Evolutionary conservation across 1,140 invertebrate genomes (phyloP).

Genomic region (Vanessa atalanta): DNA sequence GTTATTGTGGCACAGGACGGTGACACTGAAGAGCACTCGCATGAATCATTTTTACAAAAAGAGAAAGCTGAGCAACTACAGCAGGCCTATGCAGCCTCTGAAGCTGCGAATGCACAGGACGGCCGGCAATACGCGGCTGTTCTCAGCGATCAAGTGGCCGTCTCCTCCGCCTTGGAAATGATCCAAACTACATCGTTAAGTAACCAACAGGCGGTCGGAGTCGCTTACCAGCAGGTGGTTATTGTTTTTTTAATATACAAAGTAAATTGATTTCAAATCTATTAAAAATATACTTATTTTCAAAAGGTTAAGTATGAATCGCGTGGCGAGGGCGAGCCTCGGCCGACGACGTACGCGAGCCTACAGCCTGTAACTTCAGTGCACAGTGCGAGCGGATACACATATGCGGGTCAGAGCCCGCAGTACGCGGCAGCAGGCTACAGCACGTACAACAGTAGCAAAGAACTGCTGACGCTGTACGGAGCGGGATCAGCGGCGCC

Average conservation of each 20-base stretch:
- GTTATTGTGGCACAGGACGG: slow-evolving; percentile 62
- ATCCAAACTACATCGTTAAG: slow-evolving; percentile 69
- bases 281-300: not conserved
- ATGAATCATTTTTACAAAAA: slow-evolving; percentile 59
- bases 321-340: slow-evolving; percentile 62
- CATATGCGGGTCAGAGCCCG: slow-evolving; percentile 62
- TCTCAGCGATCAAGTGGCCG: slow-evolving; percentile 58
- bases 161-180: slow-evolving; percentile 69
- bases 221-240: slow-evolving; percentile 66
- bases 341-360: slow-evolving; percentile 73
- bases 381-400: slow-evolving; percentile 52
- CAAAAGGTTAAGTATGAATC: slow-evolving; percentile 71
- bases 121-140: slow-evolving; percentile 60
- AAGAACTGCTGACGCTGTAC: slow-evolving; percentile 75
- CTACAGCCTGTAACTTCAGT: slow-evolving; percentile 76
- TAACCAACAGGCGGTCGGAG: slow-evolving; percentile 73
- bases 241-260: not conserved
- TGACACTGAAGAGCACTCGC: slow-evolving; percentile 55
- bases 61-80: slow-evolving; percentile 60
- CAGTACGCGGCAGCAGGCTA: slow-evolving; percentile 64
- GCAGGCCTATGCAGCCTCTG: slow-evolving; percentile 50
- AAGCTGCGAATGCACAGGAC: slow-evolving; percentile 47
- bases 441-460: slow-evolving; percentile 58
- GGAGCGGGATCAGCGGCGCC: slow-evolving; percentile 45
- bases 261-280: not conserved